A percentile compares a stretch with the other conserved stretches of the same genome.
phyloP scores from a whole-genome alignment of 2,797 vertebrate species.

The Uromys caudimaculatus region DNA sequence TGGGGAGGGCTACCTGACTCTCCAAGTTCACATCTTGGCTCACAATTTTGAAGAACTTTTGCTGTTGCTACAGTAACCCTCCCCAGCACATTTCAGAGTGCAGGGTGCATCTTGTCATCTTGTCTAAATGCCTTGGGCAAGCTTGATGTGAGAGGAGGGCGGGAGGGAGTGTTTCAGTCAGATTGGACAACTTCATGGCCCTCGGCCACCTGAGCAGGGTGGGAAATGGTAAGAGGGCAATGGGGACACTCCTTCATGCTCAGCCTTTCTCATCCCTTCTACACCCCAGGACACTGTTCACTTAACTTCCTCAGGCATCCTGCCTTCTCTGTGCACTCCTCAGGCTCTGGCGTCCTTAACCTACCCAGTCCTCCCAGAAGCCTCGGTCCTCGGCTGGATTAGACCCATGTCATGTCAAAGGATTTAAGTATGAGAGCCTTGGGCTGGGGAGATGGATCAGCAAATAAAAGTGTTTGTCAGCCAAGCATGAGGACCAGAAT shows the following conservation, averaged over 20 bases:
- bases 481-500: neutral
- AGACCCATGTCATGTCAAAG: neutral
- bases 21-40: neutral
- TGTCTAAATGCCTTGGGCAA: constrained; percentile 22
- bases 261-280: neutral
- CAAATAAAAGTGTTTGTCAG: neutral
- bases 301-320: neutral
- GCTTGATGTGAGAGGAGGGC: neutral
- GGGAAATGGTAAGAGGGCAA: neutral
- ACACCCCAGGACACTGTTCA: neutral
- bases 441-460: neutral
- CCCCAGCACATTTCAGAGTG: constrained; percentile 23
- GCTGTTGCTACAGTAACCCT: constrained; percentile 68
- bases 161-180: neutral
- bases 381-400: neutral
- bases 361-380: neutral
- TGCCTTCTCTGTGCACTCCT: neutral
- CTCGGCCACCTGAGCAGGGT: neutral
- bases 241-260: neutral
- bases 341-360: neutral
- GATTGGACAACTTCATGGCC: neutral
- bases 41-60: neutral
- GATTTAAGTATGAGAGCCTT: neutral
- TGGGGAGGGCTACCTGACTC: neutral
- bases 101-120: constrained; percentile 31